Evolutionary conservation across 2,113 vertebrate genomes (phyloP).

Genomic region (Setophaga petechia): DNA sequence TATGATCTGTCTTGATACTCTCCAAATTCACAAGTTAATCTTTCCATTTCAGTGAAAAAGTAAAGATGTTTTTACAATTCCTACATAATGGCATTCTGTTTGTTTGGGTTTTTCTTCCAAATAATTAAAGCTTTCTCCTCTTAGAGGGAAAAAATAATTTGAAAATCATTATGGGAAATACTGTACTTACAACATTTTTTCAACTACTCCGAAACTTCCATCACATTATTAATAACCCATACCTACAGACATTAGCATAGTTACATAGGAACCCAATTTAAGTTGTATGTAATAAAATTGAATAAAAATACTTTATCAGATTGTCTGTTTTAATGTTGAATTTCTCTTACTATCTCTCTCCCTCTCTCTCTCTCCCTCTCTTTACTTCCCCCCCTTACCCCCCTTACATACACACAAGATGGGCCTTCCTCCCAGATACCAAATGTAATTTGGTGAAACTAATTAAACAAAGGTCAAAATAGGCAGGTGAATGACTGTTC

Average conservation of each 20-base stretch:
- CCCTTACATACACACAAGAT: not conserved
- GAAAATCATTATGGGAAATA: not conserved
- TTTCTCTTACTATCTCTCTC: not conserved
- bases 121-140: not conserved
- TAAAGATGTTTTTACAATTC: not conserved
- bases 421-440: not conserved
- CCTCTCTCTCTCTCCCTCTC: not conserved
- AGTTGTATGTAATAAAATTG: not conserved
- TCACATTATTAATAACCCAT: not conserved
- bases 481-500: not conserved
- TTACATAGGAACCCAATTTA: not conserved
- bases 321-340: not conserved
- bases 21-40: not conserved
- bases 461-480: not conserved
- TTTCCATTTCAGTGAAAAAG: slow-evolving; percentile 6
- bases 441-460: not conserved
- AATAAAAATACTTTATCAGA: not conserved
- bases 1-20: not conserved
- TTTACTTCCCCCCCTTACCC: not conserved
- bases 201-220: not conserved
- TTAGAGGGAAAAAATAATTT: not conserved
- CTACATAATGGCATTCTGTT: not conserved
- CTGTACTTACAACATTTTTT: not conserved
- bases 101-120: not conserved
- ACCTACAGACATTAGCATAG: not conserved